Evolutionary conservation across 2,797 vertebrate genomes (phyloP).

Genomic region (Lagocephalus sceleratus): DNA sequence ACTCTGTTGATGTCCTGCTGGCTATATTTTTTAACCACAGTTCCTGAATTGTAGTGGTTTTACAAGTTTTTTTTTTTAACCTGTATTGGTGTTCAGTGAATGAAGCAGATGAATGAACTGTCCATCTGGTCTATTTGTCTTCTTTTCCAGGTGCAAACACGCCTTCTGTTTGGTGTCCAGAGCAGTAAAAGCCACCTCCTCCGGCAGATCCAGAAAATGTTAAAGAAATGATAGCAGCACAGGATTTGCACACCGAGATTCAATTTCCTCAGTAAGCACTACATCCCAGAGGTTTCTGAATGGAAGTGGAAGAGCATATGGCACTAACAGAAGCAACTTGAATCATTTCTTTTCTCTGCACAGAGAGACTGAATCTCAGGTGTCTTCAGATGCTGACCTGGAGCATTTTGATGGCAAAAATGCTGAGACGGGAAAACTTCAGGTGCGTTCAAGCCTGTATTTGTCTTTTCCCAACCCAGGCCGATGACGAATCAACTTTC

Average conservation of each 20-base stretch:
- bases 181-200: slow-evolving; percentile 40
- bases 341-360: slow-evolving; percentile 34
- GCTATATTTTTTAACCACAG: neutral
- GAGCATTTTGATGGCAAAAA: slow-evolving; percentile 90
- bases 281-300: neutral
- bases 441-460: slow-evolving; percentile 70
- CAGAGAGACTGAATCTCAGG: slow-evolving; percentile 92
- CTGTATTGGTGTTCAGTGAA: neutral
- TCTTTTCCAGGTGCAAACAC: slow-evolving; percentile 24
- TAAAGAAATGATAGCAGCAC: slow-evolving; percentile 79
- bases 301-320: neutral
- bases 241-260: slow-evolving; percentile 74
- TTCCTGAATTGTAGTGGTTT: neutral
- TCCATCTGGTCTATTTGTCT: neutral
- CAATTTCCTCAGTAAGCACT: slow-evolving; percentile 71
- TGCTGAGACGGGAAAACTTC: slow-evolving; percentile 85
- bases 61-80: neutral
- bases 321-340: too few relatives aligned
- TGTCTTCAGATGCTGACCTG: slow-evolving; percentile 92
- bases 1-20: neutral
- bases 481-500: neutral
- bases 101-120: too few relatives aligned
- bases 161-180: slow-evolving; percentile 22
- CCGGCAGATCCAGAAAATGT: slow-evolving; percentile 68
- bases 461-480: neutral